phyloP scores from a whole-genome alignment of 2,113 vertebrate genomes.

The Sigmodon hispidus region DNA sequence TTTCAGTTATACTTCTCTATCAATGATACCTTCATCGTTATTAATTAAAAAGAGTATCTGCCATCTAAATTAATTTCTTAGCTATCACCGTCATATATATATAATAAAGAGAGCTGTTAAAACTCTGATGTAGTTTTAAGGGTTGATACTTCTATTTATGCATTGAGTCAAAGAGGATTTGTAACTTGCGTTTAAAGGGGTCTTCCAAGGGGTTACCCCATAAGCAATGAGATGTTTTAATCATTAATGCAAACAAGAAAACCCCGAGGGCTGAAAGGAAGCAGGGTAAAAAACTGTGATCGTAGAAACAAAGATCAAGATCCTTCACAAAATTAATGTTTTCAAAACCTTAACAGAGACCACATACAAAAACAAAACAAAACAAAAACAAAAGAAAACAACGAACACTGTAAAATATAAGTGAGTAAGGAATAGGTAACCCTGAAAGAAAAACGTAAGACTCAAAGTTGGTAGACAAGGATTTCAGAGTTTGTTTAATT shows the following conservation, averaged over 20 bases:
- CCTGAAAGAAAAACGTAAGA: not conserved
- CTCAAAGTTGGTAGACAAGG: not conserved
- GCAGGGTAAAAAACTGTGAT: not conserved
- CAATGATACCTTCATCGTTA: not conserved
- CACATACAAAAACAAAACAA: not conserved
- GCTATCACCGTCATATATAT: not conserved
- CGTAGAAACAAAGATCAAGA: not conserved
- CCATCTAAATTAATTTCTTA: not conserved
- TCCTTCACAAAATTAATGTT: constrained; percentile 14
- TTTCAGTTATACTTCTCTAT: not conserved
- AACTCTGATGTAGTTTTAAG: not conserved
- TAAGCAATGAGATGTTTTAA: not conserved
- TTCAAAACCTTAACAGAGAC: constrained; percentile 15
- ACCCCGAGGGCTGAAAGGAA: not conserved
- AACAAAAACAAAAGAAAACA: too few relatives aligned
- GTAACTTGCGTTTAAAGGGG: not conserved
- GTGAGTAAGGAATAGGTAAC: not conserved
- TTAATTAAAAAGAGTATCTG: not conserved
- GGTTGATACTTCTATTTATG: not conserved
- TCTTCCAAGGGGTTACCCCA: not conserved
- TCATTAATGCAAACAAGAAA: constrained; percentile 26
- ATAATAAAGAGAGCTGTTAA: constrained; percentile 32
- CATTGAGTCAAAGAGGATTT: not conserved
- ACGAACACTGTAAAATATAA: constrained; percentile 44
- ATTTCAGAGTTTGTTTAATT: not conserved